Evolutionary conservation across 2,113 vertebrate genomes (phyloP).

Genomic region (Lates calcarifer): DNA sequence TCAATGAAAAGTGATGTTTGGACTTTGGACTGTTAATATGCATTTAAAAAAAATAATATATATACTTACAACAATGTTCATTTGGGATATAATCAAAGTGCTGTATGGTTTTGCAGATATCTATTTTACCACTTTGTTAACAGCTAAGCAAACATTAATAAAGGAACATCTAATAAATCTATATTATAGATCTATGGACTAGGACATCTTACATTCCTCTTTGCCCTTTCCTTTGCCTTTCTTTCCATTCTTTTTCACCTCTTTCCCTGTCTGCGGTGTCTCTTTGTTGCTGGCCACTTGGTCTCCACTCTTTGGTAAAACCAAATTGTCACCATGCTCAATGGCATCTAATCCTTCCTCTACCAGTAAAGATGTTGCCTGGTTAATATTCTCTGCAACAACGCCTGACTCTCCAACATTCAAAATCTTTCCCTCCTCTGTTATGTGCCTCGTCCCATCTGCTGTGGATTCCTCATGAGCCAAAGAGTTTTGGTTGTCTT

Average conservation of each 20-base stretch:
- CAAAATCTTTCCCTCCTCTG: not conserved
- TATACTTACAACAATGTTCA: conserved; percentile 18
- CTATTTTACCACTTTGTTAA: conserved; percentile 5
- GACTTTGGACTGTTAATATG: not conserved
- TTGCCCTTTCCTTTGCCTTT: conserved; percentile 87
- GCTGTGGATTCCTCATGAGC: not conserved
- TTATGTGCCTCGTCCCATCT: not conserved
- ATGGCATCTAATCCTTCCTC: conserved; percentile 54
- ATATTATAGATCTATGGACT: conserved; percentile 21
- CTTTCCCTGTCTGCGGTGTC: conserved; percentile 47
- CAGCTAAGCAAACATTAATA: conserved; percentile 1
- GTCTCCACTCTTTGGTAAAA: conserved; percentile 16
- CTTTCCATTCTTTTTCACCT: conserved; percentile 74
- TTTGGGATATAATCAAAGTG: conserved; percentile 35
- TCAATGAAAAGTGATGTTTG: conserved; percentile 2
- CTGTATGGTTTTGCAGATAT: conserved; percentile 1
- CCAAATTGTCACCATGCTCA: not conserved
- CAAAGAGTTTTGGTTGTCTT: conserved; percentile 17
- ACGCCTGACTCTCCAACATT: not conserved
- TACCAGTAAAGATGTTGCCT: not conserved
- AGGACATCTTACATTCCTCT: conserved; percentile 92
- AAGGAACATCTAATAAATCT: not conserved
- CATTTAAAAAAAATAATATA: not conserved
- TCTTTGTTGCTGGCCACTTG: conserved; percentile 67
- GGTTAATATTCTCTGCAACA: conserved; percentile 25